Percentiles rank a stretch among this genome's conserved stretches.
These are phyloP conservation scores for Hemistola chrysoprasaria DNA, from an alignment of 2,888 invertebrate genomes.

Conservation along the genomic window DNA sequence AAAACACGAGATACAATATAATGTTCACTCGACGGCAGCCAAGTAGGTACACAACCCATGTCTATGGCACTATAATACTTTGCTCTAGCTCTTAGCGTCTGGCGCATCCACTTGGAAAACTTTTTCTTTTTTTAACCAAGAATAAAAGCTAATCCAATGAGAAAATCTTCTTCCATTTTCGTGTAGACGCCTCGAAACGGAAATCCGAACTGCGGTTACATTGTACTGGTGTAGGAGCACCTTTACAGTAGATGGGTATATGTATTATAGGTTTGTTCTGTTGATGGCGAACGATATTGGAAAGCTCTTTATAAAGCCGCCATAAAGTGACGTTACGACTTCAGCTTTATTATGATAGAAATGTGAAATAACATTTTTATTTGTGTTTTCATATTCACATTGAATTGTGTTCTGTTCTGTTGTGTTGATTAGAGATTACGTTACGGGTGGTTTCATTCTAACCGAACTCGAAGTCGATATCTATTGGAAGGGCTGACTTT, in stretches of 20 bases:
- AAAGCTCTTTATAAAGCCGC: not conserved
- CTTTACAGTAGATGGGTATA: not conserved
- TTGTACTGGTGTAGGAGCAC: too few species aligned
- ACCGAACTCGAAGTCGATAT: too few species aligned
- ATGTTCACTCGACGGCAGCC: too few species aligned
- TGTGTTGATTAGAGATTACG: too few species aligned
- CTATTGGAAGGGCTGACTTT: too few species aligned
- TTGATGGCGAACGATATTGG: conserved; percentile 3
- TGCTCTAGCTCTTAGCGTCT: conserved; percentile 26
- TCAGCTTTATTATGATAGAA: conserved; percentile 12
- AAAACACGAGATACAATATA: too few species aligned
- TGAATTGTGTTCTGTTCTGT: too few species aligned
- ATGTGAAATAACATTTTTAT: conserved; percentile 5
- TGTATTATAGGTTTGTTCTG: not conserved
- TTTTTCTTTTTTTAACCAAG: conserved; percentile 29
- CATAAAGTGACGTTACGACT: conserved; percentile 7
- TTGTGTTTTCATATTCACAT: too few species aligned
- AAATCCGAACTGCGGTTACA: conserved; percentile 29
- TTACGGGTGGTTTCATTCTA: too few species aligned
- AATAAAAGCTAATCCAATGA: conserved; percentile 30
- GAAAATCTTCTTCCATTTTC: conserved; percentile 32
- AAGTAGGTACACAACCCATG: too few species aligned
- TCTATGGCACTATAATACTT: conserved; percentile 31
- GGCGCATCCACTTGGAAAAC: conserved; percentile 32
- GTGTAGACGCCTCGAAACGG: conserved; percentile 30